A percentile compares a stretch with the other conserved stretches of the same genome.
These are phyloP conservation scores for Silurus glanis DNA, from an alignment of 2,113 vertebrate genomes.

Conservation along the genomic window DNA sequence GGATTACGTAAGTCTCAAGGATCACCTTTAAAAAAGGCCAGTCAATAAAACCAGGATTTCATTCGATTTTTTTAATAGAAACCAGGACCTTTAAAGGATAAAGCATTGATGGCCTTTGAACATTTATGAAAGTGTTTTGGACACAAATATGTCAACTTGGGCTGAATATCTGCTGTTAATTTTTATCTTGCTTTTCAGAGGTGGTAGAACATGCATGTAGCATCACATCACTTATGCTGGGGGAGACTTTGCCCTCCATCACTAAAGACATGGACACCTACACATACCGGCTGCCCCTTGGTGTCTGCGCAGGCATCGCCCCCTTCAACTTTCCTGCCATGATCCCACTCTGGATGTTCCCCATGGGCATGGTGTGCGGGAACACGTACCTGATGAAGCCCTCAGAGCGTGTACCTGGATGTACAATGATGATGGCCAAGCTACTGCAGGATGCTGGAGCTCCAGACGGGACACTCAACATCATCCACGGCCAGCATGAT, in stretches of 20 bases:
- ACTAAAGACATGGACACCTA: slow-evolving; percentile 97
- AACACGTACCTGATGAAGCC: slow-evolving; percentile 97
- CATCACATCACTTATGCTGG: slow-evolving; percentile 92
- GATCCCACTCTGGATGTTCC: slow-evolving; percentile 99
- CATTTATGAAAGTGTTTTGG: not conserved
- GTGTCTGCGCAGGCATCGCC: slow-evolving; percentile 91
- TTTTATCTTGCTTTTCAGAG: slow-evolving; percentile 73
- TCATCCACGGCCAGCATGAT: slow-evolving; percentile 91
- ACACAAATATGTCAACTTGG: not conserved
- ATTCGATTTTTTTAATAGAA: not conserved
- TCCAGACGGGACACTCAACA: slow-evolving; percentile 88
- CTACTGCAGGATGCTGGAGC: slow-evolving; percentile 92
- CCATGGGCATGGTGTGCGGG: slow-evolving; percentile 93
- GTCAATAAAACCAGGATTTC: not conserved
- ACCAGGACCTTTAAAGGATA: not conserved
- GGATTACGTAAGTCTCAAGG: slow-evolving; percentile 88
- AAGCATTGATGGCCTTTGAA: not conserved
- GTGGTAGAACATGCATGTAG: slow-evolving; percentile 96
- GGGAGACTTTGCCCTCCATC: slow-evolving; percentile 93
- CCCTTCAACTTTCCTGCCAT: slow-evolving; percentile 98
- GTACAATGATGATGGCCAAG: slow-evolving; percentile 89
- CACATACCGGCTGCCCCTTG: slow-evolving; percentile 90
- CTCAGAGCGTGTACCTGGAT: slow-evolving; percentile 90
- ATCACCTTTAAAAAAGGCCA: slow-evolving; percentile 28
- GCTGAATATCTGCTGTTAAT: not conserved